Percentiles rank a stretch among this genome's conserved stretches.
Conservation (phyloP, 53 echinoderm and acorn worm species). For the Antedon mediterranea region DNA sequence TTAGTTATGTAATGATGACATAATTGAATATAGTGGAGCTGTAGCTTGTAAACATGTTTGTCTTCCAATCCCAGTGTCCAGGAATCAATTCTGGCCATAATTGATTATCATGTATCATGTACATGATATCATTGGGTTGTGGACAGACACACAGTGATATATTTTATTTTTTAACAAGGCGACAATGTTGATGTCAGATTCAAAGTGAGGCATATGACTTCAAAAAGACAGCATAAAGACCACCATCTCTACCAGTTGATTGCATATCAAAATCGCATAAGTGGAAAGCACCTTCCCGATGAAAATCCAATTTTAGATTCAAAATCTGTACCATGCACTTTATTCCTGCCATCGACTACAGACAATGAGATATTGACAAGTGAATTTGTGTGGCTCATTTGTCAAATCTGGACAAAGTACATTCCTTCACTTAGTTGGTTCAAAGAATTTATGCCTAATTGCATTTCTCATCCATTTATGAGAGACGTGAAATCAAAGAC, state of each 20-base stretch:
- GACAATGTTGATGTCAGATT: conserved; percentile 52
- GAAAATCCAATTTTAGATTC: conserved; percentile 3
- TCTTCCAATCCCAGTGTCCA: too few relatives aligned
- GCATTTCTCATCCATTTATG: conserved; percentile 4
- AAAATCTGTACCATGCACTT: conserved; percentile 1
- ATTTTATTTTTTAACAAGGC: not conserved
- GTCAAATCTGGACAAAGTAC: not conserved
- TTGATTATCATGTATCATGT: too few relatives aligned
- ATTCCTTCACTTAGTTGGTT: conserved; percentile 4
- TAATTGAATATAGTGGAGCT: too few relatives aligned
- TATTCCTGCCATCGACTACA: conserved; percentile 28
- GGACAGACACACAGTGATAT: too few relatives aligned
- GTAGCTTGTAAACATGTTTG: too few relatives aligned
- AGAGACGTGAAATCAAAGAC: conserved; percentile 13
- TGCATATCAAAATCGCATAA: conserved; percentile 20
- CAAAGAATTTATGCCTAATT: not conserved
- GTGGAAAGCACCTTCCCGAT: conserved; percentile 10
- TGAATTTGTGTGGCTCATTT: conserved; percentile 7
- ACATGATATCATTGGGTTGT: too few relatives aligned
- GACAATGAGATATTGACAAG: conserved; percentile 3
- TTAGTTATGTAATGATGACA: too few relatives aligned
- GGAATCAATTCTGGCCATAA: too few relatives aligned
- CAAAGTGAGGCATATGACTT: conserved; percentile 35
- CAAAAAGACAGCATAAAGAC: conserved; percentile 28
- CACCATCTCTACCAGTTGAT: conserved; percentile 45